phyloP scores from a whole-genome alignment of 2,888 invertebrate genomes.

The Schizaphis graminum region DNA sequence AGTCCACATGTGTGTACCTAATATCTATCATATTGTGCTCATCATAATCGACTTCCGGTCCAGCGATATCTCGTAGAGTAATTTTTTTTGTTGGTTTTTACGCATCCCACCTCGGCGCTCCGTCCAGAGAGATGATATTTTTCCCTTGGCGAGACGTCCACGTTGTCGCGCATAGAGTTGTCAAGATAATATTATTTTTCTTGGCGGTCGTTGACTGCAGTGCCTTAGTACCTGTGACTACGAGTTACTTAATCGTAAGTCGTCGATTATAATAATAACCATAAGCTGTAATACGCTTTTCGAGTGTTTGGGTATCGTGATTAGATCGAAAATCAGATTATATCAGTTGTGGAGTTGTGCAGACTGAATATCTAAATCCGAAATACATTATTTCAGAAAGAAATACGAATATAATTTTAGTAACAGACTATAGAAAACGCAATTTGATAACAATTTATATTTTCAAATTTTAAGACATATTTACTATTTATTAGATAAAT shows the following conservation, averaged over 20 bases:
- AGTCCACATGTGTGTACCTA: not conserved
- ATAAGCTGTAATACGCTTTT: not conserved
- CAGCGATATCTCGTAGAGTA: not conserved
- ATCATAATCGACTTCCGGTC: not conserved
- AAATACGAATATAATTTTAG: not conserved
- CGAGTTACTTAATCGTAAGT: not conserved
- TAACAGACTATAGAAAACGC: not conserved
- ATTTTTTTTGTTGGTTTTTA: not conserved
- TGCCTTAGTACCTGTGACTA: not conserved
- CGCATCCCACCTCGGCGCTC: not conserved
- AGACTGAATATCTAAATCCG: too few relatives aligned
- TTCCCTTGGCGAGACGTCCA: not conserved
- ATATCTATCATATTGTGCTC: not conserved
- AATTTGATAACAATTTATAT: too few relatives aligned
- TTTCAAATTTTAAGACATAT: too few relatives aligned
- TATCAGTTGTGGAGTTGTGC: too few relatives aligned
- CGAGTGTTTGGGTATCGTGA: not conserved
- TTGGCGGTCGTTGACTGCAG: conserved; percentile 28
- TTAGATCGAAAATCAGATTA: not conserved
- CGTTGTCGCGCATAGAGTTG: not conserved
- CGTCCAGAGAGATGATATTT: not conserved
- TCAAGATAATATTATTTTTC: not conserved
- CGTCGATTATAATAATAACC: not conserved
- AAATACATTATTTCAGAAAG: not conserved
- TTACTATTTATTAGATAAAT: too few relatives aligned